Base-by-base conservation (phyloP, 1,140 invertebrate genomes). In the Philaenus spumarius region DNA sequence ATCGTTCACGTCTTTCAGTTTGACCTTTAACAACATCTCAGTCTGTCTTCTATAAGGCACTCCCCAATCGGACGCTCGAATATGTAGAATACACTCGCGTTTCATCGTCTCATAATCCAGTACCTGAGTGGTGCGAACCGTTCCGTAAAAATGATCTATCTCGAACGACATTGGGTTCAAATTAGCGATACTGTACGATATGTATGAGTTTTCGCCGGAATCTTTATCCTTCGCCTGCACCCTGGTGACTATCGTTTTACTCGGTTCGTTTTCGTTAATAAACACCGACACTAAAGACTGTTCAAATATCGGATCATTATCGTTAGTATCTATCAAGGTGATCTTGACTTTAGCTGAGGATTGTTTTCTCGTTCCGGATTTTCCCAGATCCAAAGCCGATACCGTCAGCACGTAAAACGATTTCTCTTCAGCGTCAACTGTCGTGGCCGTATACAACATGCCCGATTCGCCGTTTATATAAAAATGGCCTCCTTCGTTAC, bases 41-140 rank as follows among this genome's bases (percentile, higher is more conserved):
- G 90, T 88, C 72, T 97, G 91, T 52, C 92, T 74, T 30, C 89
- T 78, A 71, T 88, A 95, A 0, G 94, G 93, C 55, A 86, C 71
- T 0, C 94, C 94, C 93, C 93, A 95, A 71, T 98, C 95, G 11
- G 91, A 93, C 0, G 93, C 93, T 15, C 93, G 75, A 14, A 96
- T 80, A 37, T 83, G 79, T 7, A 97, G 72, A 3, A 85, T 73
- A 67, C 93, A 95, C 63, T 86, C 82, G 15, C 89, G 73, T 57
- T 84, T 78, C 86, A 92, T 92, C 22, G 86, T 88, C 71, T 98
- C 95, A 72, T 87, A 97, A 75, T 98, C 94, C 20, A 97, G 73
- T 3, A 88, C 71, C 61, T 85, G 80, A 1, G 84, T 89, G 0
- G 92, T 93, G 66, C 79, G 83, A 1, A 97, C 83, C n/a, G 87